Base-by-base conservation (phyloP, 2,113 vertebrate species). In the Chloroceryle aenea region DNA sequence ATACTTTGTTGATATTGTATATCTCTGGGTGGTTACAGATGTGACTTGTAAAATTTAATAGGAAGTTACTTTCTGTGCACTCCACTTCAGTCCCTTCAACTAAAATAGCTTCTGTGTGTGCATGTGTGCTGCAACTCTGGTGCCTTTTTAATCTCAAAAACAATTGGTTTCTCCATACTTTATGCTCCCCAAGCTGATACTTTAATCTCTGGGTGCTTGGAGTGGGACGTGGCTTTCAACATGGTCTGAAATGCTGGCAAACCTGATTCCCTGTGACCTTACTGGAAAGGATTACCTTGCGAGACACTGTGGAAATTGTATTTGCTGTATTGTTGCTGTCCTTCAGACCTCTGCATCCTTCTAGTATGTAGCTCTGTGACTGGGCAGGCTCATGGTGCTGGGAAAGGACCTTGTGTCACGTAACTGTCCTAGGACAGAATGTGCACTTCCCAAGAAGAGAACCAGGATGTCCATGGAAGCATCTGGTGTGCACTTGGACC, bases 401-500 rank as follows among this genome's bases (percentile, higher is more conserved):
- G 78, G 66, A 82, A 92, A 59, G 50, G 48, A 47, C 21, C 67
- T 43, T 55, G 52, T 63, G 3, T 40, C 21, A 9, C 2, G 6
- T 63, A 19, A 21, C 18, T 34, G 71, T 36, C 32, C 34, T 15
- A 50, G 82, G n/a, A 47, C 36, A 74, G 74, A 84, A 90, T 4
- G 1, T 4, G 2, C 4, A 2, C 14, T 91, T 88, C 5, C 23
- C 45, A 56, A 82, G 59, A 15, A 14, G 19, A 40, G 43, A 56
- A 27, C 0, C 12, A 69, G 79, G 43, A 76, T 82, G 80, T 86
- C 59, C 12, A 2, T 23, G 38, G 22, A 50, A 34, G 43, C 17
- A 7, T 7, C 10, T 0, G 0, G 26, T 20, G 9, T n/a, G 23
- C 47, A 53, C 40, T 69, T 56, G 19, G 74, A 58, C 38, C 56